A percentile compares a stretch with the other conserved stretches of the same genome.
Conservation (phyloP, 2,113 vertebrate species). For the Anhinga anhinga region DNA sequence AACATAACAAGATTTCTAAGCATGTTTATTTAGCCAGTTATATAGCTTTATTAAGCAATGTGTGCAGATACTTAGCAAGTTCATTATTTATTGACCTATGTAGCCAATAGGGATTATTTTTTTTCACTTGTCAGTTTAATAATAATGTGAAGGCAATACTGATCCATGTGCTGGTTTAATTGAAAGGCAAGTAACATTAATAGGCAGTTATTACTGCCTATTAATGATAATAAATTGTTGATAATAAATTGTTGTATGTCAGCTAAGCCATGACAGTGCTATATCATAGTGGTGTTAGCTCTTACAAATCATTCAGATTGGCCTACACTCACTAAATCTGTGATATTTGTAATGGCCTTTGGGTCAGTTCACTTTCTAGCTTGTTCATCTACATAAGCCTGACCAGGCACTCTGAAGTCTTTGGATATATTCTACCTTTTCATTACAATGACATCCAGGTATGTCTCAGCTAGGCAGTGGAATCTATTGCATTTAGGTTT, state of each 20-base stretch:
- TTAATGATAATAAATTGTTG: not conserved
- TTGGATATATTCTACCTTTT: not conserved
- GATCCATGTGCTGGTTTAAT: not conserved
- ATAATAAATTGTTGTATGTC: not conserved
- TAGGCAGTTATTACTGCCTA: not conserved
- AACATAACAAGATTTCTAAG: not conserved
- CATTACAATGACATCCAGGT: not conserved
- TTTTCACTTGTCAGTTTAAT: not conserved
- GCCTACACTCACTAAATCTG: not conserved
- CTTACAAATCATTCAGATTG: not conserved
- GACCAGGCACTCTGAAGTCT: not conserved
- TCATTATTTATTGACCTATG: not conserved
- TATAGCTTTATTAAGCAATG: not conserved
- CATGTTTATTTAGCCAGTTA: not conserved
- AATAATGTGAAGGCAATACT: not conserved
- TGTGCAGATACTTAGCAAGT: not conserved
- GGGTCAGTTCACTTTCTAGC: not conserved
- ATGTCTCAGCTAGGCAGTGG: not conserved
- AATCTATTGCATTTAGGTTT: not conserved
- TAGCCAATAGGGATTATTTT: not conserved
- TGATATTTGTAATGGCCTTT: not conserved
- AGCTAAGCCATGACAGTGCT: not conserved
- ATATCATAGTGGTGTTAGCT: not conserved
- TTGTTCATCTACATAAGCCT: not conserved
- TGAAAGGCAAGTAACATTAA: not conserved